These are phyloP conservation scores for Anabacerthia variegaticeps DNA, from an alignment of 2,797 vertebrate species.

Conservation along the genomic window DNA sequence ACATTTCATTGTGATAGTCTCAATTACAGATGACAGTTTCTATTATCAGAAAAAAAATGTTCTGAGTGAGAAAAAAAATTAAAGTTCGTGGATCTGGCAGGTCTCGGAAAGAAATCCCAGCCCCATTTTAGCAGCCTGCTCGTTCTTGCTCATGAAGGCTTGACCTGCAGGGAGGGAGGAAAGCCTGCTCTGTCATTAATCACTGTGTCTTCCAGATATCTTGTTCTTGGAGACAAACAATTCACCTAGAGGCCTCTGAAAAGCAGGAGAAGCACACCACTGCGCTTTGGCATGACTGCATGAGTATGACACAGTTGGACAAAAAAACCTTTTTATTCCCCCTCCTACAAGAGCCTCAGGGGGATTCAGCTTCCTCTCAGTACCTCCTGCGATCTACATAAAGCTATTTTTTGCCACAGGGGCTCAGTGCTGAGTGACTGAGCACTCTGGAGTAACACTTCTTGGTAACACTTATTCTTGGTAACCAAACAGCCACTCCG, in stretches of 20 bases:
- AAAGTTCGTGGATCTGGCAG: not conserved
- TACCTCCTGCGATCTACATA: conserved; percentile 21
- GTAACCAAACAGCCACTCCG: not conserved
- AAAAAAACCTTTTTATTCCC: not conserved
- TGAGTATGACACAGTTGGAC: not conserved
- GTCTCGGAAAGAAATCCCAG: not conserved
- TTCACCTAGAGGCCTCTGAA: not conserved
- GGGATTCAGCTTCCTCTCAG: conserved; percentile 46
- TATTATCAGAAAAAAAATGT: not conserved
- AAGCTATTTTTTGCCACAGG: conserved; percentile 39
- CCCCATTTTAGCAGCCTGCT: not conserved
- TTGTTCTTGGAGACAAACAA: not conserved
- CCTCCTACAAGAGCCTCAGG: conserved; percentile 26
- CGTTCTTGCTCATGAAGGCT: not conserved
- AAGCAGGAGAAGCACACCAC: not conserved
- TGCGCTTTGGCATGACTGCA: not conserved
- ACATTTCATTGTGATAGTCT: conserved; percentile 5
- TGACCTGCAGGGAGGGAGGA: not conserved
- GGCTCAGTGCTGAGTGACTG: not conserved
- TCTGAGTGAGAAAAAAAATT: not conserved
- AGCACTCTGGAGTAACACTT: conserved; percentile 11
- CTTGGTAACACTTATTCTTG: not conserved
- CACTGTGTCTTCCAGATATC: not conserved
- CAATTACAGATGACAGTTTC: conserved; percentile 38
- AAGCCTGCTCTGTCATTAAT: not conserved